Conservation (phyloP, 1,140 invertebrate species). For the Achroia grisella region DNA sequence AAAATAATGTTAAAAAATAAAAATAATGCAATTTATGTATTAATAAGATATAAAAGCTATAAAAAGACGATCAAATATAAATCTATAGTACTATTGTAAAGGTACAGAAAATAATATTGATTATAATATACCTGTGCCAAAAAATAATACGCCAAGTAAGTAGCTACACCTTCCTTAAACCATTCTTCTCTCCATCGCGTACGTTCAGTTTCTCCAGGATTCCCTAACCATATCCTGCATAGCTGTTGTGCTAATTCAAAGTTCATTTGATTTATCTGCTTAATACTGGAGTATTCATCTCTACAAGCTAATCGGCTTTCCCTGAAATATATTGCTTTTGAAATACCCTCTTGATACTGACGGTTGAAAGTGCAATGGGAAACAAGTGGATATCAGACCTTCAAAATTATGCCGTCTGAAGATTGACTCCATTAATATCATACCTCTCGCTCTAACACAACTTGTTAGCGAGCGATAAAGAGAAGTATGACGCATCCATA, state of each 20-base stretch:
- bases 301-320: slow-evolving; percentile 27
- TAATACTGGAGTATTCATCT: slow-evolving; percentile 39
- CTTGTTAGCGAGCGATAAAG: too few species aligned
- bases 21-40: neutral
- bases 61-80: too few species aligned
- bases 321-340: slow-evolving; percentile 29
- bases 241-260: slow-evolving; percentile 56
- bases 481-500: too few species aligned
- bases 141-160: slow-evolving; percentile 57
- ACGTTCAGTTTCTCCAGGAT: slow-evolving; percentile 40
- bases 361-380: too few species aligned
- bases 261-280: slow-evolving; percentile 44
- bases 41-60: too few species aligned
- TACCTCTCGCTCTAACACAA: too few species aligned
- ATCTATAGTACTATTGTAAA: too few species aligned
- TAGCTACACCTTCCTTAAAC: slow-evolving; percentile 64
- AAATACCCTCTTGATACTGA: too few species aligned
- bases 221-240: slow-evolving; percentile 56
- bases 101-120: too few species aligned
- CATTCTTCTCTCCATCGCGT: slow-evolving; percentile 61
- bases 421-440: too few species aligned
- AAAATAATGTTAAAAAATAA: neutral
- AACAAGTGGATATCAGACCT: too few species aligned
- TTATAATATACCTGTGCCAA: slow-evolving; percentile 36
- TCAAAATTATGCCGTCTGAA: too few species aligned